Percentiles rank a stretch among this genome's conserved stretches.
Conservation (phyloP, 2,113 vertebrate species). For the Regulus satrapa region DNA sequence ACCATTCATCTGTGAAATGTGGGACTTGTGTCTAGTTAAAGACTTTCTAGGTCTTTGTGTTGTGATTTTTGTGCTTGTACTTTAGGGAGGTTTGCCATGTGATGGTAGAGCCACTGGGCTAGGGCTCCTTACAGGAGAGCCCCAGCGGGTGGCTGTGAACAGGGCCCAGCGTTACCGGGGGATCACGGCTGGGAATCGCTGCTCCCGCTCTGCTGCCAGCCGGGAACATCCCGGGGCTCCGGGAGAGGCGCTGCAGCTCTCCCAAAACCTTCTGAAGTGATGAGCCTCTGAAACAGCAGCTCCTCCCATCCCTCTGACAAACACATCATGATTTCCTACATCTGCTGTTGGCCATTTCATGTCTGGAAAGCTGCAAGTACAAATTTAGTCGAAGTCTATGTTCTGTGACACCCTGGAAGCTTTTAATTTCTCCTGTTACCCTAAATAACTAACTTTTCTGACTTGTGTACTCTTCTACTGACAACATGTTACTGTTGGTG, state of each 20-base stretch:
- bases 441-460: not conserved
- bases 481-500: not conserved
- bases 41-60: not conserved
- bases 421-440: not conserved
- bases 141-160: not conserved
- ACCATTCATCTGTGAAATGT: not conserved
- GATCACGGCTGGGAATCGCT: not conserved
- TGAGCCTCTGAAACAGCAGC: not conserved
- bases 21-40: not conserved
- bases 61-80: not conserved
- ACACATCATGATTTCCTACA: not conserved
- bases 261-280: not conserved
- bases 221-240: not conserved
- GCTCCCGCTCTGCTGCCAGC: rapidly evolving
- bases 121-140: not conserved
- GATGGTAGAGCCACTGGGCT: rapidly evolving
- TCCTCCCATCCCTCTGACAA: not conserved
- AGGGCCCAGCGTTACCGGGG: too few relatives aligned
- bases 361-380: not conserved
- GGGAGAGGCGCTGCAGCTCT: not conserved
- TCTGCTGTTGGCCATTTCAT: not conserved
- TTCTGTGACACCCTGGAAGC: not conserved
- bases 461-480: not conserved
- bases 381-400: not conserved
- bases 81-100: not conserved